Base-by-base conservation (phyloP, 2,888 invertebrate species). In the Apamea epomidion region DNA sequence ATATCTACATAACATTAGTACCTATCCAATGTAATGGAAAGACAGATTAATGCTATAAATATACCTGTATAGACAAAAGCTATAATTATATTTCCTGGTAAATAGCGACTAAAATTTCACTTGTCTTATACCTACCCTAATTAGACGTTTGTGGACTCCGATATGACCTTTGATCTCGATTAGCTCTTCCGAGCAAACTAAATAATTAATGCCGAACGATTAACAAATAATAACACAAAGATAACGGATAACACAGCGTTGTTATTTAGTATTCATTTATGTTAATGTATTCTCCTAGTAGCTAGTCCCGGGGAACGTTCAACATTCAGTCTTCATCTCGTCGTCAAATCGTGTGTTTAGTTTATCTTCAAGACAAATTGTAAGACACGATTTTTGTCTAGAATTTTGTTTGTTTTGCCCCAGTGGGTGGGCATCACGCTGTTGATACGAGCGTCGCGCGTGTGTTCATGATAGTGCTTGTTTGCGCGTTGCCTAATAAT, bases 391-490 rank as follows among this genome's bases (percentile, higher is more conserved):
- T 69, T 67, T 82, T 88, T 86, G 80, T 84, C 87, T 75, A 80
- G 54, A 79, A 42, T 68, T 70, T 77, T 67, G 51, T 67, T 85
- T 72, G 65, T 60, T 54, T 80, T 54, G 82, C 32, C 71, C 60
- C 89, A 90, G 83, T 90, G 91, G 88, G 92, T 84, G 77, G 69
- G 81, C 78, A 89, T 85, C 85, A 82, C 83, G 79, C 85, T 82
- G 87, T 87, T 80, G 89, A 89, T 87, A 88, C 88, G 85, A 83
- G 81, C 86, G 88, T 84, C 87, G 87, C 90, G 90, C 94, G 93
- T 93, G 92, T 92, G 92, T 92, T 90, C 84, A 83, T 84, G 91
- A 93, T 93, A 94, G 95, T 96, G 91, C 80, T 92, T 91, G 92
- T 93, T 93, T 91, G 93, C 89, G 91, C 92, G 90, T 92, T 92